Evolutionary conservation across 2,797 vertebrate genomes (phyloP).

Genomic region (Eremophila alpestris): DNA sequence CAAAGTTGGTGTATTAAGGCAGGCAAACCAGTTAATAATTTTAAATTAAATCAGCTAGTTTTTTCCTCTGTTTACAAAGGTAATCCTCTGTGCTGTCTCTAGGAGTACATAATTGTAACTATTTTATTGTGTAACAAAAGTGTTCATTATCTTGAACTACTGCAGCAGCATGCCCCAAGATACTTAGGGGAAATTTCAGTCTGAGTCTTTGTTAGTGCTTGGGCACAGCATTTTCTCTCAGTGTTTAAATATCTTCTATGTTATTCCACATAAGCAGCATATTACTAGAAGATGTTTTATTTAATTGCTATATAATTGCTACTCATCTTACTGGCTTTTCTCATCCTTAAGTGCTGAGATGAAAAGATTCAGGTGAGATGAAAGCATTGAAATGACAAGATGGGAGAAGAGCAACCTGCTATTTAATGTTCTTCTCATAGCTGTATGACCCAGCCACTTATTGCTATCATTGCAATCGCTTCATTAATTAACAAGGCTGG

Average conservation of each 20-base stretch:
- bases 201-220: background rate
- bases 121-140: background rate
- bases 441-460: background rate
- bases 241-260: background rate
- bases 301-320: background rate
- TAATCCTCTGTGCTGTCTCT: background rate
- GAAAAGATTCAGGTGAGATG: background rate
- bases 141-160: background rate
- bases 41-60: background rate
- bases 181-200: background rate
- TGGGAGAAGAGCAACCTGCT: background rate
- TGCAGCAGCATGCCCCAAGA: background rate
- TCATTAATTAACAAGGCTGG: background rate
- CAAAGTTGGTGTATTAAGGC: background rate
- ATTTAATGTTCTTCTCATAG: background rate
- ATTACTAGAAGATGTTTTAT: background rate
- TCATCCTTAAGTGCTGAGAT: background rate
- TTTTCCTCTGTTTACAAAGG: background rate
- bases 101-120: background rate
- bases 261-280: background rate
- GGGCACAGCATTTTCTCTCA: background rate
- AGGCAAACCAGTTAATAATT: background rate
- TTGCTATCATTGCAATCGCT: background rate
- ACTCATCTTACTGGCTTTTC: background rate
- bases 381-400: background rate